Evolutionary conservation across 1,140 invertebrate genomes (phyloP).

Genomic region (Ylistrum balloti): DNA sequence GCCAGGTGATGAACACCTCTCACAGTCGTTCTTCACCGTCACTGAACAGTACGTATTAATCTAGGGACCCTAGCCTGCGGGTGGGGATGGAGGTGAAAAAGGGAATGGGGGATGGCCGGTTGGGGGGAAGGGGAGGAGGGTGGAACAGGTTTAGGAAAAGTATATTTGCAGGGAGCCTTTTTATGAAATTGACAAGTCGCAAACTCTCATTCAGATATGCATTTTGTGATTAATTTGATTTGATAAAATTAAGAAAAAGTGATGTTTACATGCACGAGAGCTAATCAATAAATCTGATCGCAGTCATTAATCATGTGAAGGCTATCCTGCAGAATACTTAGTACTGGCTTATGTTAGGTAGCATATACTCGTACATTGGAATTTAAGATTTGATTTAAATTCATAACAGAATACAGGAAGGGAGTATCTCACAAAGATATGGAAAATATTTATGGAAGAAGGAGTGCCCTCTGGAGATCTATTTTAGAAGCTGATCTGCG

Average conservation of each 20-base stretch:
- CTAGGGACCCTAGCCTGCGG: not conserved
- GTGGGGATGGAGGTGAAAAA: not conserved
- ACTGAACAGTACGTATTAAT: slow-evolving; percentile 69
- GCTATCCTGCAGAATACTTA: not conserved
- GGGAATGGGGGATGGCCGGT: no score
- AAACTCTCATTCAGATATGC: not conserved
- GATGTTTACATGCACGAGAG: not conserved
- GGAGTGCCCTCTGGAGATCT: slow-evolving; percentile 51
- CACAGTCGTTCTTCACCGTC: slow-evolving; percentile 71
- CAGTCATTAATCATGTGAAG: no score
- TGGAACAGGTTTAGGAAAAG: not conserved
- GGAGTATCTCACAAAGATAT: slow-evolving; percentile 61
- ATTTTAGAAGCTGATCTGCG: slow-evolving; percentile 58
- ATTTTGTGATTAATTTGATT: no score
- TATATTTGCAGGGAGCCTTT: slow-evolving; percentile 18
- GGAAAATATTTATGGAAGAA: slow-evolving; percentile 58
- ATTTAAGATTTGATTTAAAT: slow-evolving; percentile 32
- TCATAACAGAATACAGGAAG: slow-evolving; percentile 58
- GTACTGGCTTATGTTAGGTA: not conserved
- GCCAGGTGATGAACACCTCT: slow-evolving; percentile 60
- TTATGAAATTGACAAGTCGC: not conserved
- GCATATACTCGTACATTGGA: not conserved
- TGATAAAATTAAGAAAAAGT: not conserved
- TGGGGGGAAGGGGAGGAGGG: not conserved
- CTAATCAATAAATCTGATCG: no score